These are phyloP conservation scores for Planococcus citri DNA, from an alignment of 1,140 invertebrate genomes.

Conservation along the genomic window DNA sequence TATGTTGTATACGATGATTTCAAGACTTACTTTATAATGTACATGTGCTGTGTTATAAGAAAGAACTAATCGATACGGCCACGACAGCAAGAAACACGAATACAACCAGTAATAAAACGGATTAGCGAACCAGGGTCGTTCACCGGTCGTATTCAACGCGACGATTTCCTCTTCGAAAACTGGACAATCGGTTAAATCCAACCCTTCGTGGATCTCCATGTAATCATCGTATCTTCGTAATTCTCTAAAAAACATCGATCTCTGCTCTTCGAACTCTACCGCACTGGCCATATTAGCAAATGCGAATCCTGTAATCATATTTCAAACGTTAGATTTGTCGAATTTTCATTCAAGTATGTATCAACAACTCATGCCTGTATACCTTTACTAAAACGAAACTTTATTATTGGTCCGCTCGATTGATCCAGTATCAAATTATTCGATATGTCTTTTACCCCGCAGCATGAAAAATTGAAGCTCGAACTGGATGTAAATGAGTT, in stretches of 20 bases:
- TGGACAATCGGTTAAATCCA: conserved; percentile 52
- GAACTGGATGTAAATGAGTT: conserved; percentile 67
- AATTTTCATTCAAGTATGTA: no score
- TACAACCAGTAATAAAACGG: conserved; percentile 59
- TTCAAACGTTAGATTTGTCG: no score
- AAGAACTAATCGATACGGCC: conserved; percentile 68
- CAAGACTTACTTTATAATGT: conserved; percentile 50
- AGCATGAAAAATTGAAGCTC: conserved; percentile 63
- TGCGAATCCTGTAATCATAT: conserved; percentile 44
- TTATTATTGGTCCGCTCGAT: conserved; percentile 55
- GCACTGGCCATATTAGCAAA: conserved; percentile 68
- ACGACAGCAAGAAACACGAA: conserved; percentile 63
- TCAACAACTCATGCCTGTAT: no score
- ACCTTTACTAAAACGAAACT: conserved; percentile 61
- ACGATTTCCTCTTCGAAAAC: conserved; percentile 54
- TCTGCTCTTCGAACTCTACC: conserved; percentile 70
- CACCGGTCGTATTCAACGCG: conserved; percentile 47
- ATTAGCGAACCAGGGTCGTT: conserved; percentile 48
- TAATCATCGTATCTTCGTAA: conserved; percentile 72
- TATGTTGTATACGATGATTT: neutral
- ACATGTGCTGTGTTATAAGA: conserved; percentile 76
- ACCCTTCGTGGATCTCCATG: conserved; percentile 77
- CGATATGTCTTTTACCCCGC: conserved; percentile 69
- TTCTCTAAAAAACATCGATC: conserved; percentile 67
- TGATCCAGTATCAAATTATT: conserved; percentile 52